phyloP scores from a whole-genome alignment of 2,888 invertebrate genomes.

The Neria commutata region DNA sequence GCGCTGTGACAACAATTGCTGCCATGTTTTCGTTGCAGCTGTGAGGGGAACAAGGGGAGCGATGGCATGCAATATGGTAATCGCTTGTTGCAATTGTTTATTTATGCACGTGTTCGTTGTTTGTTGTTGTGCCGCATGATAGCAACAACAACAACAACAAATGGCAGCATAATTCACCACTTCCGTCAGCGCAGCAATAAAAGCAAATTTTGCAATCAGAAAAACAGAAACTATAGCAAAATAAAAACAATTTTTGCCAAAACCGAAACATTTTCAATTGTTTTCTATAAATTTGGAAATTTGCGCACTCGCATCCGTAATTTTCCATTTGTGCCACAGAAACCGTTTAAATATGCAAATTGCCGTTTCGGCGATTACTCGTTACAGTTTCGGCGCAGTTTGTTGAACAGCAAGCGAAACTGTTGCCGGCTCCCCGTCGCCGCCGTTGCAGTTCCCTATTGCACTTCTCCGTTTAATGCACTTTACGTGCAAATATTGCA shows the following conservation, averaged over 20 bases:
- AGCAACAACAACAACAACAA: too few species aligned
- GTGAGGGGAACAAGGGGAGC: neutral
- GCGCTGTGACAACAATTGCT: neutral
- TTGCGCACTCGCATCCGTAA: too few species aligned
- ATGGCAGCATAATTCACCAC: neutral
- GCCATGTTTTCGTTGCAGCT: neutral
- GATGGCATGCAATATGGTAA: neutral
- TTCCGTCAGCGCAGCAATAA: neutral
- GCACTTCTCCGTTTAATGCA: neutral
- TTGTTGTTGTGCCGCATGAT: too few species aligned
- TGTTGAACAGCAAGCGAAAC: neutral
- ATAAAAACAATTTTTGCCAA: too few species aligned
- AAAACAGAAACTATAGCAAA: too few species aligned
- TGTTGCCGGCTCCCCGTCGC: neutral
- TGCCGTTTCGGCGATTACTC: neutral
- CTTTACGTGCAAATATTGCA: neutral
- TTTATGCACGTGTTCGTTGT: constrained; percentile 14
- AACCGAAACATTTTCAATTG: too few species aligned
- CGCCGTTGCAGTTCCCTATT: neutral
- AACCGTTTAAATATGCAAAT: neutral
- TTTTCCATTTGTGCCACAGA: neutral
- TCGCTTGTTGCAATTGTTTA: constrained; percentile 9
- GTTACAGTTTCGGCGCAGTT: too few species aligned
- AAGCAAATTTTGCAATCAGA: too few species aligned
- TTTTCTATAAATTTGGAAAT: too few species aligned